phyloP scores from a whole-genome alignment of 2,888 invertebrate genomes.

The Agriopis marginaria region DNA sequence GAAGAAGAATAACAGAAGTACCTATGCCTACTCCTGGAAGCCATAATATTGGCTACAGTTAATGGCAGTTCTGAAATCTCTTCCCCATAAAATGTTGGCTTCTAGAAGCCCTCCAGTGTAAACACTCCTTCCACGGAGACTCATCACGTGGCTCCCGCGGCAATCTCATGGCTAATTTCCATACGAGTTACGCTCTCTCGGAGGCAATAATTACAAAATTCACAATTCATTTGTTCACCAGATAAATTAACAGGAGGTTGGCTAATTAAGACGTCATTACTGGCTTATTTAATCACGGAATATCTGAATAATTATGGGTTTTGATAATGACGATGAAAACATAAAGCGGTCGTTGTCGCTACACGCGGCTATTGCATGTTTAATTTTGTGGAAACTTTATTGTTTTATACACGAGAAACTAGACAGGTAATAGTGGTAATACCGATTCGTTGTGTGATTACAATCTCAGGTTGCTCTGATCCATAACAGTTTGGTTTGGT shows the following conservation, averaged over 20 bases:
- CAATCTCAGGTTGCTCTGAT: slow-evolving; percentile 2
- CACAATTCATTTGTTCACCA: slow-evolving; percentile 70
- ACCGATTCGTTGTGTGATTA: slow-evolving; percentile 8
- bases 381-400: slow-evolving; percentile 49
- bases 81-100: background rate
- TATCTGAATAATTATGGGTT: slow-evolving; percentile 58
- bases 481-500: background rate
- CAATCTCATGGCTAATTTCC: slow-evolving; percentile 44
- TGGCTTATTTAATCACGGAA: slow-evolving; percentile 67
- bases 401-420: slow-evolving; percentile 44
- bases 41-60: too few species aligned
- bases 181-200: slow-evolving; percentile 66
- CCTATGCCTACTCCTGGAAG: too few species aligned
- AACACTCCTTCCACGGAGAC: slow-evolving; percentile 6
- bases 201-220: slow-evolving; percentile 68
- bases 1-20: too few species aligned
- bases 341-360: slow-evolving; percentile 50
- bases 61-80: background rate
- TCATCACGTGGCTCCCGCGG: slow-evolving; percentile 28
- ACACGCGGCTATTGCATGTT: slow-evolving; percentile 48
- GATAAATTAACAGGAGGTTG: slow-evolving; percentile 62
- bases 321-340: slow-evolving; percentile 53
- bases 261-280: slow-evolving; percentile 69
- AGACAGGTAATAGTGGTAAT: slow-evolving; percentile 27
- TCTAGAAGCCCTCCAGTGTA: background rate